Percentiles rank a stretch among this genome's conserved stretches.
These are phyloP conservation scores for Erethizon dorsatum DNA, from an alignment of 2,797 vertebrate genomes.

Conservation along the genomic window DNA sequence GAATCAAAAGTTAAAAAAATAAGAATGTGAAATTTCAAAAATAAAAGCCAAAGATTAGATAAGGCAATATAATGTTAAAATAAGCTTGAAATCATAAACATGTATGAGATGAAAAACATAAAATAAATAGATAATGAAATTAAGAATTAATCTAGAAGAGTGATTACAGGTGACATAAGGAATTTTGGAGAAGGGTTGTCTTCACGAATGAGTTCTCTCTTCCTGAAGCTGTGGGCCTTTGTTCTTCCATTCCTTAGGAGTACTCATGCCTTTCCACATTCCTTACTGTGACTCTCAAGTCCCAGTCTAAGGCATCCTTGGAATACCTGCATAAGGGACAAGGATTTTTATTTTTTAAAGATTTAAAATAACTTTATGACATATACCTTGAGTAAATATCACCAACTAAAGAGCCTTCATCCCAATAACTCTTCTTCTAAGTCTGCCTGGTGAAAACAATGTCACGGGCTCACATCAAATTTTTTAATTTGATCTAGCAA, in stretches of 20 bases:
- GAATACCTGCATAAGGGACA: neutral
- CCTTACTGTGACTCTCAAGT: neutral
- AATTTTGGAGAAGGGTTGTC: neutral
- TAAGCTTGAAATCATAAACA: conserved; percentile 6
- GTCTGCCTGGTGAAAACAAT: conserved; percentile 34
- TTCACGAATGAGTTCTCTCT: neutral
- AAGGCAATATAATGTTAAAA: neutral
- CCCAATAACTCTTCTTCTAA: neutral
- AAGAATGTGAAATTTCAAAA: conserved; percentile 14
- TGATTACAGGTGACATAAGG: neutral
- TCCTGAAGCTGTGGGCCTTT: neutral
- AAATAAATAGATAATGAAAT: neutral
- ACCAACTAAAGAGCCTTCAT: neutral
- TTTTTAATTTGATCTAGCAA: conserved; percentile 34
- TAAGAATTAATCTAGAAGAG: conserved; percentile 2
- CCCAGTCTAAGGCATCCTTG: neutral
- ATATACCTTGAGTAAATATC: neutral
- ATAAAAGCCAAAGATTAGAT: conserved; percentile 13
- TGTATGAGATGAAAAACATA: neutral
- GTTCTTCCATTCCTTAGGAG: neutral
- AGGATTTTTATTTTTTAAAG: neutral
- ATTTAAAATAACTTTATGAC: neutral
- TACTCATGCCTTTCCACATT: neutral
- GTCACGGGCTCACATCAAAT: neutral
- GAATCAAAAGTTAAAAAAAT: conserved; percentile 8